These are phyloP conservation scores for Mythimna vitellina DNA, from an alignment of 2,888 invertebrate genomes.

Conservation along the genomic window DNA sequence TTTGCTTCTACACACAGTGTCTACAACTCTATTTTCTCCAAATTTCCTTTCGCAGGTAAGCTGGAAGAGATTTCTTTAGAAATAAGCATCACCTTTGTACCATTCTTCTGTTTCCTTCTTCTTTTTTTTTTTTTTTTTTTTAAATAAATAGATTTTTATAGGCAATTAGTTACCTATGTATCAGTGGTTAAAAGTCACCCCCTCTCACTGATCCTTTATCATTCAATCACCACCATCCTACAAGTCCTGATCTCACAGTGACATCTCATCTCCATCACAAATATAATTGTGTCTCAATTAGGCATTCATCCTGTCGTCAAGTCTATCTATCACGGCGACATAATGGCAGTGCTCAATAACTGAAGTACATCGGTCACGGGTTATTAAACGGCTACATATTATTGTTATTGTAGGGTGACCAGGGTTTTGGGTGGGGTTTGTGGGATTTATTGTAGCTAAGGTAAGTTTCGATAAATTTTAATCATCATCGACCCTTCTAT, in stretches of 20 bases:
- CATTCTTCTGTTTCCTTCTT: no score
- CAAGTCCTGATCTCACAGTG: conserved; percentile 30
- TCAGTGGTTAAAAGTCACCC: not conserved
- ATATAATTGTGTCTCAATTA: conserved; percentile 58
- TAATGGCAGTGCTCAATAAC: conserved; percentile 81
- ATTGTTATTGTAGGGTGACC: conserved; percentile 74
- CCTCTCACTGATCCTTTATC: conserved; percentile 1
- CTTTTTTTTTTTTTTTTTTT: no score
- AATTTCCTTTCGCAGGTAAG: no score
- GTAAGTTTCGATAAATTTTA: not conserved
- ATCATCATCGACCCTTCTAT: no score
- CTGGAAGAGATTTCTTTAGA: no score
- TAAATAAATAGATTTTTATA: no score
- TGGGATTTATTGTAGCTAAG: not conserved
- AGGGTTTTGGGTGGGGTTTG: conserved; percentile 18
- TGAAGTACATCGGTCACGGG: conserved; percentile 83
- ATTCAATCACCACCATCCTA: conserved; percentile 13
- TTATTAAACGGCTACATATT: conserved; percentile 81
- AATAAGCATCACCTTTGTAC: no score
- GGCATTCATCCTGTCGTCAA: conserved; percentile 50
- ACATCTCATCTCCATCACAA: conserved; percentile 50
- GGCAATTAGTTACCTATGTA: not conserved
- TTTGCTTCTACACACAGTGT: no score
- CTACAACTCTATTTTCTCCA: no score
- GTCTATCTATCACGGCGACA: conserved; percentile 67